Evolutionary conservation across 2,113 vertebrate species (phyloP).

Genomic region (Halichoeres trimaculatus): DNA sequence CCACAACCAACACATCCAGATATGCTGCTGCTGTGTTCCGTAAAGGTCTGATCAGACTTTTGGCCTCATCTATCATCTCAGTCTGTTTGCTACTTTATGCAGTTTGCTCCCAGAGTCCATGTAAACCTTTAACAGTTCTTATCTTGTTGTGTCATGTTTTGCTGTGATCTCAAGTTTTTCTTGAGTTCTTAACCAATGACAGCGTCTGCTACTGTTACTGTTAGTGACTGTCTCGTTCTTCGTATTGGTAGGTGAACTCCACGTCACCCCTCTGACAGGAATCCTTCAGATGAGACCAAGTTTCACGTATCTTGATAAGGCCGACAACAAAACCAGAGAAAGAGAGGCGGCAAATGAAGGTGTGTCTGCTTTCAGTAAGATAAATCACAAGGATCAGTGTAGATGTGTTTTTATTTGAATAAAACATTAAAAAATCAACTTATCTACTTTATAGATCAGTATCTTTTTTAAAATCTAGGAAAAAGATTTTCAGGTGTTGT

Average conservation of each 20-base stretch:
- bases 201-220: not conserved
- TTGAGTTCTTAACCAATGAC: no score
- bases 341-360: slow-evolving; percentile 96
- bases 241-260: slow-evolving; percentile 89
- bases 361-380: no score
- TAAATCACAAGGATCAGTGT: no score
- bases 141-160: not conserved
- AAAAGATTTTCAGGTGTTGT: no score
- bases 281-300: slow-evolving; percentile 97
- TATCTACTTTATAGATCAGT: no score
- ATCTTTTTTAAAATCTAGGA: no score
- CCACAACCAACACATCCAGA: slow-evolving; percentile 92
- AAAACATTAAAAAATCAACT: no score
- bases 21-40: slow-evolving; percentile 95
- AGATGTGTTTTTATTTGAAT: no score
- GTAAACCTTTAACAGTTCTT: slow-evolving; percentile 4
- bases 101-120: no score
- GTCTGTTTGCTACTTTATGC: no score
- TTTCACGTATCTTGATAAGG: slow-evolving; percentile 96
- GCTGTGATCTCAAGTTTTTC: not conserved
- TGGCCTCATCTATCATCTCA: no score
- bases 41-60: slow-evolving; percentile 85
- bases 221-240: not conserved
- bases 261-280: slow-evolving; percentile 94
- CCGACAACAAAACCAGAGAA: slow-evolving; percentile 94